These are phyloP conservation scores for Pristionchus mayeri DNA, from an alignment of 2,888 invertebrate species.

Conservation along the genomic window DNA sequence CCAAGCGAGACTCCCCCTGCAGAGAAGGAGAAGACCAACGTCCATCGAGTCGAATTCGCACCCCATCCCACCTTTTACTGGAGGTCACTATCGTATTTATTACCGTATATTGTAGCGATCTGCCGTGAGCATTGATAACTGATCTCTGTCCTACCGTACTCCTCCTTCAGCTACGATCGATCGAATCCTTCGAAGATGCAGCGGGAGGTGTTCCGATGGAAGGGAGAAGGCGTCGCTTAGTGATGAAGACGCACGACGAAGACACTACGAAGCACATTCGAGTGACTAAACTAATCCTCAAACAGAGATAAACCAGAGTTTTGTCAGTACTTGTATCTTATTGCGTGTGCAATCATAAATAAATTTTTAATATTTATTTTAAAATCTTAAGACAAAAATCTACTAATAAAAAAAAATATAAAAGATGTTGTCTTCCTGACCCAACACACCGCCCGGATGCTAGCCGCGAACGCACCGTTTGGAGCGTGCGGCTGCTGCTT, in stretches of 20 bases:
- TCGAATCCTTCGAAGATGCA: not conserved
- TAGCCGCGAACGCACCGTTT: too few relatives aligned
- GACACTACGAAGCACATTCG: not conserved
- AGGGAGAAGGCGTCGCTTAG: conserved; percentile 3
- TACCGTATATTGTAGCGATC: not conserved
- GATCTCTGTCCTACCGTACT: not conserved
- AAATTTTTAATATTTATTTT: too few relatives aligned
- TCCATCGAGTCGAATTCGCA: not conserved
- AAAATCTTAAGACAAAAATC: too few relatives aligned
- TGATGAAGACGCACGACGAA: not conserved
- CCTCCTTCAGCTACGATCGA: conserved; percentile 15
- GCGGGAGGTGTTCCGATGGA: not conserved
- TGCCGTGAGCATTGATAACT: not conserved
- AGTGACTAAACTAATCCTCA: conserved; percentile 24
- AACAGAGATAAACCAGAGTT: conserved; percentile 19
- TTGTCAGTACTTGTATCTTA: not conserved
- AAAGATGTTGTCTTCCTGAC: too few relatives aligned
- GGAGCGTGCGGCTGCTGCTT: not conserved
- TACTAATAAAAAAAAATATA: too few relatives aligned
- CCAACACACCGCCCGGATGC: too few relatives aligned
- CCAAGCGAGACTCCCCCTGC: not conserved
- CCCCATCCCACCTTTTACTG: not conserved
- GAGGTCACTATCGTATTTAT: not conserved
- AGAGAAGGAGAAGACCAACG: not conserved
- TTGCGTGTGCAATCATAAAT: not conserved